Evolutionary conservation across 2,797 vertebrate genomes (phyloP).

Genomic region (Sternotherus odoratus): DNA sequence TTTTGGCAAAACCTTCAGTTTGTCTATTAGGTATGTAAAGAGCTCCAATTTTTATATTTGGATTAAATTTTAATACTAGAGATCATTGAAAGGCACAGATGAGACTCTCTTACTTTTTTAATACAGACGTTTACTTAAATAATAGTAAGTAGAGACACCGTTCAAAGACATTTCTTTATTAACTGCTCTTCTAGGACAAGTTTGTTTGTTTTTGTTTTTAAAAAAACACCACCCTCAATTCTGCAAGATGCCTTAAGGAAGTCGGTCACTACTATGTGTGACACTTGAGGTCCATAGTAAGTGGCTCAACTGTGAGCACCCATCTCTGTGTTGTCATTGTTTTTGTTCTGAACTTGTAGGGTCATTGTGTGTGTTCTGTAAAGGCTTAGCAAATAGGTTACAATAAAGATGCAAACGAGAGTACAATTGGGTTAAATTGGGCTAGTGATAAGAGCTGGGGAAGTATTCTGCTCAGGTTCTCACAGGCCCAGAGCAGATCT

Average conservation of each 20-base stretch:
- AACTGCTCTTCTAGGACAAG: neutral
- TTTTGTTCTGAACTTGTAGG: neutral
- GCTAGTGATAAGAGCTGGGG: neutral
- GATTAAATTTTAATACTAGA: neutral
- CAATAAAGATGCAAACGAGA: neutral
- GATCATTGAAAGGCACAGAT: neutral
- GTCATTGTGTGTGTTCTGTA: neutral
- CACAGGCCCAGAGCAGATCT: neutral
- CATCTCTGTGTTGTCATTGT: neutral
- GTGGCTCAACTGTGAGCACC: constrained; percentile 13
- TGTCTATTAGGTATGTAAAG: neutral
- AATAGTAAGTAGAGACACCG: neutral
- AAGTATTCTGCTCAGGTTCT: neutral
- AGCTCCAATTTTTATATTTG: neutral
- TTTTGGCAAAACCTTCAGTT: neutral
- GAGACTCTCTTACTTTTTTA: neutral
- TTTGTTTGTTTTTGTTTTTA: too few species aligned
- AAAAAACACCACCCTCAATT: neutral
- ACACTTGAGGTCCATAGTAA: constrained; percentile 3
- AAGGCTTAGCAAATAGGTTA: neutral
- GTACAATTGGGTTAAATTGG: neutral
- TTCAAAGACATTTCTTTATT: neutral
- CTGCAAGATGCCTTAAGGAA: neutral
- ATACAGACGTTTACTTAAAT: neutral
- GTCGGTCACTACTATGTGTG: neutral